Conservation (phyloP, 2,113 vertebrate genomes). For the Beaufortia kweichowensis region DNA sequence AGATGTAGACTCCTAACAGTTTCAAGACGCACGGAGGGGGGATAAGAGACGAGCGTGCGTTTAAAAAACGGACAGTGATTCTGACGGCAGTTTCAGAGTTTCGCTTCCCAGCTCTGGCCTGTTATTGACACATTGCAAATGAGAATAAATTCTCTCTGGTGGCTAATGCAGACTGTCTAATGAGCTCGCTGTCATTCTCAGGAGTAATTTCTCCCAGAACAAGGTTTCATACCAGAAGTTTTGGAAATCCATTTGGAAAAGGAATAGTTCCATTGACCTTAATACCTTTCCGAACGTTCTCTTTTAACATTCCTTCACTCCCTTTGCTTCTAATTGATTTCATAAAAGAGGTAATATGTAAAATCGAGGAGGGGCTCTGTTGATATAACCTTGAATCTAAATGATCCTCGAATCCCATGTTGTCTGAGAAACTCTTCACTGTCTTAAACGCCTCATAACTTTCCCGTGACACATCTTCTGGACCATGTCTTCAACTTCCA, state of each 20-base stretch:
- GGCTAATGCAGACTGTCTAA: conserved; percentile 53
- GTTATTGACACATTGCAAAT: conserved; percentile 46
- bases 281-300: conserved; percentile 58
- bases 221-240: conserved; percentile 58
- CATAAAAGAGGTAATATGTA: conserved; percentile 58
- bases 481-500: conserved; percentile 49
- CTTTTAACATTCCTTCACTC: conserved; percentile 59
- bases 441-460: conserved; percentile 58
- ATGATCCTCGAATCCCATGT: conserved; percentile 59
- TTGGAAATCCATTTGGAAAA: conserved; percentile 60
- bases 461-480: conserved; percentile 57
- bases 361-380: conserved; percentile 57
- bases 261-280: conserved; percentile 58
- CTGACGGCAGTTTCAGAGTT: conserved; percentile 38
- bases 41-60: conserved; percentile 7
- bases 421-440: conserved; percentile 59
- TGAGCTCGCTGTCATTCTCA: conserved; percentile 46
- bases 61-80: conserved; percentile 24
- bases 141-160: conserved; percentile 43
- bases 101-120: conserved; percentile 24
- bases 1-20: conserved; percentile 52
- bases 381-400: conserved; percentile 58
- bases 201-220: conserved; percentile 57
- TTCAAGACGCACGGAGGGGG: conserved; percentile 38
- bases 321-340: conserved; percentile 59